These are phyloP conservation scores for Stenodera caucasica DNA, from an alignment of 2,888 invertebrate genomes.

Conservation along the genomic window DNA sequence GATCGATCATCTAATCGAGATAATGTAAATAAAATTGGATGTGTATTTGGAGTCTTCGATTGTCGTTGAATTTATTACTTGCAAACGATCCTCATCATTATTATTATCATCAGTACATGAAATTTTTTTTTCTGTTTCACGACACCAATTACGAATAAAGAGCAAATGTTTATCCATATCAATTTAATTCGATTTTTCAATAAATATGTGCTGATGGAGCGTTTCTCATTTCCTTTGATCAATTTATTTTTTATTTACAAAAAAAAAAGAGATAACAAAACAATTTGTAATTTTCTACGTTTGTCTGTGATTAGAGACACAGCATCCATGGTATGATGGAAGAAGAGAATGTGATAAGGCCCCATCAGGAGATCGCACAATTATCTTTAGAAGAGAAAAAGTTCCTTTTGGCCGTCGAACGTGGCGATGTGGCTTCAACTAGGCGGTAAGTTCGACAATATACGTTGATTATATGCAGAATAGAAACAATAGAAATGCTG, in stretches of 20 bases:
- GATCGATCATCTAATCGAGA: too few species aligned
- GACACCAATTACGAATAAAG: not conserved
- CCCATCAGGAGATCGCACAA: conserved; percentile 86
- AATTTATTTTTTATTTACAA: not conserved
- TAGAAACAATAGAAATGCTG: too few species aligned
- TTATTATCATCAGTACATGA: too few species aligned
- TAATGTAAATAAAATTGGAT: too few species aligned
- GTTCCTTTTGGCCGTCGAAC: conserved; percentile 91
- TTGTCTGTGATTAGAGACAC: conserved; percentile 66
- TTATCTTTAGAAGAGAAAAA: conserved; percentile 88
- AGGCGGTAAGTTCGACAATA: conserved; percentile 63
- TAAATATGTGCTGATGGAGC: not conserved
- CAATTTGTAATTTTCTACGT: not conserved
- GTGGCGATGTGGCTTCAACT: conserved; percentile 94
- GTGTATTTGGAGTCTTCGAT: too few species aligned
- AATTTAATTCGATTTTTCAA: not conserved
- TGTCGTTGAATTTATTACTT: too few species aligned
- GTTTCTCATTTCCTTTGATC: not conserved
- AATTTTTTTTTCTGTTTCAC: too few species aligned
- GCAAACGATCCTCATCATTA: too few species aligned
- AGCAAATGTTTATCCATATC: not conserved
- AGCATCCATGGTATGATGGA: conserved; percentile 93
- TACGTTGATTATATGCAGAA: too few species aligned
- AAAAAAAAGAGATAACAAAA: too few species aligned
- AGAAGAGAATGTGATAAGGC: conserved; percentile 84